phyloP scores from a whole-genome alignment of 2,888 invertebrate species.

The Drosophila mercatorum region DNA sequence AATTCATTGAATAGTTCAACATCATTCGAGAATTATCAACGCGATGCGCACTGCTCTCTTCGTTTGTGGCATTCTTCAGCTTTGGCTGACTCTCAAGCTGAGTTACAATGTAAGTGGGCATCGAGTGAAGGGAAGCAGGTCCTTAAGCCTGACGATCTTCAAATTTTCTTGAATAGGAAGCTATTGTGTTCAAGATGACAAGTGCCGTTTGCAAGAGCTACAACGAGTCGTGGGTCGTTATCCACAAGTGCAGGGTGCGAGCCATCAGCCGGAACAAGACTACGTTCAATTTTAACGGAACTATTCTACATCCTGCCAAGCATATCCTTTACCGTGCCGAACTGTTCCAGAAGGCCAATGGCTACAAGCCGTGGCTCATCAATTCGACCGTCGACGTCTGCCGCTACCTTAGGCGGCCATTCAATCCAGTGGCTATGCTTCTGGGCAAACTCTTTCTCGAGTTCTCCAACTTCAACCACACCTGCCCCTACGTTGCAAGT shows the following conservation, averaged over 20 bases:
- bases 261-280: constrained; percentile 40
- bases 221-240: constrained; percentile 44
- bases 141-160: neutral
- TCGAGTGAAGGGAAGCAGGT: neutral
- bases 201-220: constrained; percentile 33
- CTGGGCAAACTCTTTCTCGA: constrained; percentile 20
- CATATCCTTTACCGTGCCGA: constrained; percentile 6
- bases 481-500: constrained; percentile 41
- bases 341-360: constrained; percentile 38
- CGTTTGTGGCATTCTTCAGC: neutral
- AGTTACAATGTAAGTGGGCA: constrained; percentile 10
- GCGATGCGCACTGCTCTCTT: constrained; percentile 1
- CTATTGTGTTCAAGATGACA: constrained; percentile 37
- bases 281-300: constrained; percentile 29
- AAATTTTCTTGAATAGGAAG: constrained; percentile 20
- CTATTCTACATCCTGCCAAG: constrained; percentile 18
- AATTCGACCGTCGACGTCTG: constrained; percentile 37
- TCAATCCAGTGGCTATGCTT: constrained; percentile 26
- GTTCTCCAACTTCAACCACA: constrained; percentile 47
- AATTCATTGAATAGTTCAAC: neutral
- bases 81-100: constrained; percentile 4
- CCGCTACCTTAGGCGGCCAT: constrained; percentile 19
- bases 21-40: neutral
- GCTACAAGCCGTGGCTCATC: constrained; percentile 48
- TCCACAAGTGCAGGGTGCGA: constrained; percentile 41